Percentiles rank a stretch among this genome's conserved stretches.
Conservation (phyloP, 2,888 invertebrate species). For the Ethmia dodecea region DNA sequence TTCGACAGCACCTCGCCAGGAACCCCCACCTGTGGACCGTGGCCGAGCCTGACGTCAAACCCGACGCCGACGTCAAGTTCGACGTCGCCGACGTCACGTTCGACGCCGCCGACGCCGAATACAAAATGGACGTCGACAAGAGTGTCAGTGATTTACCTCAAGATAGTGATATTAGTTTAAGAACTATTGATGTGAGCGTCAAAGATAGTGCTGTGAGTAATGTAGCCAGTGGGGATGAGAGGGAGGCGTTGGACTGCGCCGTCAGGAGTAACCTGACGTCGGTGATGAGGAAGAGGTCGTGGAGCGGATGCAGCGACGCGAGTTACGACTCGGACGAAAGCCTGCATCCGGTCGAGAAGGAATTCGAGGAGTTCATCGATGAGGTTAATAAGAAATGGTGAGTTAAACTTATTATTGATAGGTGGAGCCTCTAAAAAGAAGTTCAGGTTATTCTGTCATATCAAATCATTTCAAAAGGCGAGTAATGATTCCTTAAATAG, state of each 20-base stretch:
- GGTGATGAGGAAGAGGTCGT: conserved; percentile 47
- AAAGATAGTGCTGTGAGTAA: background rate
- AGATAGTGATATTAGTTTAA: conserved; percentile 54
- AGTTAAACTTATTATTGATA: too few relatives aligned
- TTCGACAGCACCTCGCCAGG: conserved; percentile 48
- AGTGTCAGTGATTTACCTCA: conserved; percentile 34
- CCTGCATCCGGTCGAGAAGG: conserved; percentile 58
- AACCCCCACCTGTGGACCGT: conserved; percentile 50
- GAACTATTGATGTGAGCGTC: conserved; percentile 29
- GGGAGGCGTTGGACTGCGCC: conserved; percentile 25
- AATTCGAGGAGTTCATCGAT: conserved; percentile 61
- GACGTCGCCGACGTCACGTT: conserved; percentile 17
- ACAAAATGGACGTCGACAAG: conserved; percentile 16
- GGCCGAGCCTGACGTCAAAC: conserved; percentile 15
- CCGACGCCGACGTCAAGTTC: conserved; percentile 14
- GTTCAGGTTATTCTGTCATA: too few relatives aligned
- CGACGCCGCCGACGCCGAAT: conserved; percentile 18
- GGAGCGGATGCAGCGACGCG: conserved; percentile 52
- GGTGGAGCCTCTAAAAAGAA: too few relatives aligned
- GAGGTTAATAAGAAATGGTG: conserved; percentile 70
- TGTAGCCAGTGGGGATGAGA: background rate
- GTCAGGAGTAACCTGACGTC: conserved; percentile 37
- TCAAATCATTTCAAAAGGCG: too few relatives aligned
- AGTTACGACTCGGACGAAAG: conserved; percentile 63
- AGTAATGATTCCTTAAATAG: too few relatives aligned